phyloP scores from a whole-genome alignment of 2,888 invertebrate species.

The Xanthorhoe spadicearia region DNA sequence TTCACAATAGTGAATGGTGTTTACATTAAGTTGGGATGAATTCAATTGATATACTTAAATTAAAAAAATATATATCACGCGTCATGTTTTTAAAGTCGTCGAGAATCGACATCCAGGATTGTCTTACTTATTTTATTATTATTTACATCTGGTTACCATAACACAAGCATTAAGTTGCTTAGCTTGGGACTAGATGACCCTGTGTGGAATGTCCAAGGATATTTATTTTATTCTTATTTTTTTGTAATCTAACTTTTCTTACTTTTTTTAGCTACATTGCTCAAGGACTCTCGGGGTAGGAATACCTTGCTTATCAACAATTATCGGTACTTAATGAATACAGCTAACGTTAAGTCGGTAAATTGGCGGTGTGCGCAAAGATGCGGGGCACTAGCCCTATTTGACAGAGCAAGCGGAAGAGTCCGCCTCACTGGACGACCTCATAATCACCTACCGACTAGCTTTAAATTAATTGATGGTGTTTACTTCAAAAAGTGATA shows the following conservation, averaged over 20 bases:
- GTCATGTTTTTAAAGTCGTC: too few relatives aligned
- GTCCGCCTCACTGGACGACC: neutral
- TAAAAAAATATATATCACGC: too few relatives aligned
- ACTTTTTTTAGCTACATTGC: neutral
- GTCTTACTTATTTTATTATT: too few relatives aligned
- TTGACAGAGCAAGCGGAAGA: neutral
- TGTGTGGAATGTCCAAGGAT: too few relatives aligned
- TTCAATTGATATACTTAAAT: too few relatives aligned
- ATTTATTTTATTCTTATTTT: too few relatives aligned
- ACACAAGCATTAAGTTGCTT: too few relatives aligned
- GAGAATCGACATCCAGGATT: too few relatives aligned
- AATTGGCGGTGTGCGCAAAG: neutral
- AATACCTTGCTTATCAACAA: neutral
- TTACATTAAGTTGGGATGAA: too few relatives aligned
- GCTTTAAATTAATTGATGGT: neutral
- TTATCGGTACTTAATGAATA: neutral
- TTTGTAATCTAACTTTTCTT: neutral
- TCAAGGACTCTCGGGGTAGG: neutral
- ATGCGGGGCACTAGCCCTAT: neutral
- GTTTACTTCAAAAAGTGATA: neutral
- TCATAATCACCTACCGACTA: neutral
- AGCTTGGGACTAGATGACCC: too few relatives aligned
- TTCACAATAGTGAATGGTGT: too few relatives aligned
- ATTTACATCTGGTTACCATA: too few relatives aligned
- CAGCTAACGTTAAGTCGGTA: neutral